Percentiles rank a stretch among this genome's conserved stretches.
Evolutionary conservation across 2,888 invertebrate genomes (phyloP).

Genomic region (Tinea pellionella): DNA sequence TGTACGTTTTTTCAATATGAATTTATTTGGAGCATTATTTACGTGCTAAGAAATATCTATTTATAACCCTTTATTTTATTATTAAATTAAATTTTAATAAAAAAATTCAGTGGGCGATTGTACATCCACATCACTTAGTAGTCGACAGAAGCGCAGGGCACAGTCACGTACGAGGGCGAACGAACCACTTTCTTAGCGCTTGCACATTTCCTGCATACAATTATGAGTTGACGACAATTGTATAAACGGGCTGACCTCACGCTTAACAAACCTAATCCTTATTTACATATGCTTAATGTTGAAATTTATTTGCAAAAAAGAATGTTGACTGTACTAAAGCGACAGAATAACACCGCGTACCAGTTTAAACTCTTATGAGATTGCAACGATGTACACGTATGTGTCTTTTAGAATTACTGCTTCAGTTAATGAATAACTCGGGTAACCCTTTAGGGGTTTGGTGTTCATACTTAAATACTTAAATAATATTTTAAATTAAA

Average conservation of each 20-base stretch:
- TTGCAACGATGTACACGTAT: slow-evolving; percentile 1
- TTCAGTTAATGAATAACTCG: not conserved
- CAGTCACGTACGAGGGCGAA: slow-evolving; percentile 21
- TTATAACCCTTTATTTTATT: too few relatives aligned
- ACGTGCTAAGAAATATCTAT: too few relatives aligned
- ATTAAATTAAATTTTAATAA: too few relatives aligned
- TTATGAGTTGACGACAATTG: slow-evolving; percentile 15
- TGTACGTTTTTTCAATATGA: too few relatives aligned
- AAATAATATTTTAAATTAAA: too few relatives aligned
- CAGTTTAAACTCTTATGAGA: slow-evolving; percentile 4
- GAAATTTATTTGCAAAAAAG: not conserved
- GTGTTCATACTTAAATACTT: too few relatives aligned
- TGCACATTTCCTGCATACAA: slow-evolving; percentile 36
- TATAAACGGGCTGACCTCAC: not conserved
- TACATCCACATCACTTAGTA: not conserved
- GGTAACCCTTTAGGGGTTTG: not conserved
- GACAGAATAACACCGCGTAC: not conserved
- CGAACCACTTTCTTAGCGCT: slow-evolving; percentile 30
- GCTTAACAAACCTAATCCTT: not conserved
- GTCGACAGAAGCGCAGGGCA: slow-evolving; percentile 1
- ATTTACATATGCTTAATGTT: not conserved
- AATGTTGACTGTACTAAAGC: not conserved
- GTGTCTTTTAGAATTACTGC: not conserved
- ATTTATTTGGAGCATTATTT: too few relatives aligned
- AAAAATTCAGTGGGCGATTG: not conserved